A percentile compares a stretch with the other conserved stretches of the same genome.
These are phyloP conservation scores for Lochmaea crataegi DNA, from an alignment of 2,888 invertebrate species.

Conservation along the genomic window DNA sequence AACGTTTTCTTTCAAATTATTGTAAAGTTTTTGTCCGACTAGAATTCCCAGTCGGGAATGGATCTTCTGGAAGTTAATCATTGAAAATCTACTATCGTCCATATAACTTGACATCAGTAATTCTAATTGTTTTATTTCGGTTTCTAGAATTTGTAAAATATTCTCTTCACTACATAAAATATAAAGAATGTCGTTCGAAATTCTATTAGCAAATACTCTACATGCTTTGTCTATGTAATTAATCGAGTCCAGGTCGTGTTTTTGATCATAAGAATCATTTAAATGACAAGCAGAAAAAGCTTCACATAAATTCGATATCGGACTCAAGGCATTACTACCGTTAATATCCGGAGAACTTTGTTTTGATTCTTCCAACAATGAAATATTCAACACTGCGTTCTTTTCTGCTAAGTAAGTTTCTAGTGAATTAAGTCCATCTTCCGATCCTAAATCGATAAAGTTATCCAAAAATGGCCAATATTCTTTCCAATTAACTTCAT, in stretches of 20 bases:
- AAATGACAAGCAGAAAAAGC: conserved; percentile 71
- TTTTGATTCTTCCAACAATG: conserved; percentile 40
- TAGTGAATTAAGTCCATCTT: conserved; percentile 78
- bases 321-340: conserved; percentile 61
- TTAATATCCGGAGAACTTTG: conserved; percentile 36
- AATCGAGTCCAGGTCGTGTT: conserved; percentile 62
- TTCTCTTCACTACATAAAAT: conserved; percentile 59
- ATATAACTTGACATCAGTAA: conserved; percentile 76
- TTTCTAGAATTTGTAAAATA: conserved; percentile 70
- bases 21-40: conserved; percentile 69
- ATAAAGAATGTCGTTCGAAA: conserved; percentile 73
- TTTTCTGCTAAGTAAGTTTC: conserved; percentile 74
- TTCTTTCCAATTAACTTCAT: conserved; percentile 86
- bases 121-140: conserved; percentile 77
- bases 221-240: conserved; percentile 72
- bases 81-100: conserved; percentile 73
- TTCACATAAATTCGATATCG: conserved; percentile 71
- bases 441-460: conserved; percentile 81
- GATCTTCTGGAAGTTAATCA: conserved; percentile 72
- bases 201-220: conserved; percentile 77
- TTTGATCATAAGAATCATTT: conserved; percentile 56
- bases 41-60: conserved; percentile 75
- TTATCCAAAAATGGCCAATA: conserved; percentile 92
- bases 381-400: conserved; percentile 35
- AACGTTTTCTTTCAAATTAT: conserved; percentile 58